Evolutionary conservation across 2,113 vertebrate genomes (phyloP).

Genomic region (Phodopus roborovskii): DNA sequence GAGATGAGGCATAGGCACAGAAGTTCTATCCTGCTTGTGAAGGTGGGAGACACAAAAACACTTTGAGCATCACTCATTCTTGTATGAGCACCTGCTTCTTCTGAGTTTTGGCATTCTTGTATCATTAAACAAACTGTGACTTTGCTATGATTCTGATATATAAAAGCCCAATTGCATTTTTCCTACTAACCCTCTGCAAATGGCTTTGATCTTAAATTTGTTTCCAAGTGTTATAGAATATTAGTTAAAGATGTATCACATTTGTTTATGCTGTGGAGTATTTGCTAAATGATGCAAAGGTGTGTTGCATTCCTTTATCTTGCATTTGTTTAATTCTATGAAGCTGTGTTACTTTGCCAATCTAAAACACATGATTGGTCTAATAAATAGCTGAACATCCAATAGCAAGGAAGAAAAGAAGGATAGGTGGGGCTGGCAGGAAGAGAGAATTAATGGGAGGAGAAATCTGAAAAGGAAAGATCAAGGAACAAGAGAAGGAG

Average conservation of each 20-base stretch:
- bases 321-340: background rate
- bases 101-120: conserved; percentile 1
- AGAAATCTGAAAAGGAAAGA: background rate
- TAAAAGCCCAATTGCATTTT: background rate
- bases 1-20: background rate
- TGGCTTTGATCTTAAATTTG: background rate
- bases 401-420: background rate
- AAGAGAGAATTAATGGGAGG: background rate
- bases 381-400: background rate
- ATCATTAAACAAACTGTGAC: background rate
- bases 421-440: background rate
- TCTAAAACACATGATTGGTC: background rate
- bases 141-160: background rate
- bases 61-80: background rate
- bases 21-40: background rate
- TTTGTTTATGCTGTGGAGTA: background rate
- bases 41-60: background rate
- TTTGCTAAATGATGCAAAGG: background rate
- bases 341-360: background rate
- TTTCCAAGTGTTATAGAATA: background rate
- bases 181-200: background rate
- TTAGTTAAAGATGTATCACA: background rate
- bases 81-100: background rate
- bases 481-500: background rate
- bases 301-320: background rate